Percentiles rank a stretch among this genome's conserved stretches.
These are phyloP conservation scores for Zeugodacus cucurbitae DNA, from an alignment of 1,140 invertebrate genomes.

Conservation along the genomic window DNA sequence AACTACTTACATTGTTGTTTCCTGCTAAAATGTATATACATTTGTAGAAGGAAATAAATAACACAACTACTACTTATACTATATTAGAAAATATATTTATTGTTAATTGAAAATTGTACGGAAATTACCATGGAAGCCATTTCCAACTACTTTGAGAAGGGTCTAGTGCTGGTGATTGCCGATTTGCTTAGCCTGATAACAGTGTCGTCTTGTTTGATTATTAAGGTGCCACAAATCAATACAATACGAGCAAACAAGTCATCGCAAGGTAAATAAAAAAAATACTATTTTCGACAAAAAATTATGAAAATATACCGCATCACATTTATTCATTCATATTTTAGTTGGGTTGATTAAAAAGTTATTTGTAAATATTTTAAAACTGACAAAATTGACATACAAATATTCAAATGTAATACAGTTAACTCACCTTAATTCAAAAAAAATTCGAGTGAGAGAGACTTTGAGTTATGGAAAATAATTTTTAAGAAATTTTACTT, in stretches of 20 bases:
- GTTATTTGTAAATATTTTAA: too few relatives aligned
- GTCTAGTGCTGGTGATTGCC: slow-evolving; percentile 65
- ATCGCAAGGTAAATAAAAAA: slow-evolving; percentile 67
- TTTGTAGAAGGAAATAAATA: background rate
- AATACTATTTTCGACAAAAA: too few relatives aligned
- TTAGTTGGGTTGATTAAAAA: too few relatives aligned
- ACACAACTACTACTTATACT: background rate
- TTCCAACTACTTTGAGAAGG: slow-evolving; percentile 54
- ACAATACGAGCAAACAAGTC: slow-evolving; percentile 71
- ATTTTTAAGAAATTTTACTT: too few relatives aligned
- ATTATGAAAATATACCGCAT: too few relatives aligned
- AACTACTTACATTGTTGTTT: background rate
- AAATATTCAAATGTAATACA: too few relatives aligned
- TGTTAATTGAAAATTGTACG: background rate
- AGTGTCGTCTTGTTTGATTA: slow-evolving; percentile 72
- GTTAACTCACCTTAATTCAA: too few relatives aligned
- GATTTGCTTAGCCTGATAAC: slow-evolving; percentile 73
- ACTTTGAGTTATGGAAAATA: too few relatives aligned
- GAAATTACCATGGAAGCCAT: slow-evolving; percentile 23
- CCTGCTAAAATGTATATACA: background rate
- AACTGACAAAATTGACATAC: too few relatives aligned
- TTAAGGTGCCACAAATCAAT: slow-evolving; percentile 77
- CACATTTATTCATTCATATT: too few relatives aligned
- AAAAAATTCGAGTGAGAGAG: too few relatives aligned
- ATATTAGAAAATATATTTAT: background rate